Evolutionary conservation across 2,797 vertebrate genomes (phyloP).

Genomic region (Botia kubotai): DNA sequence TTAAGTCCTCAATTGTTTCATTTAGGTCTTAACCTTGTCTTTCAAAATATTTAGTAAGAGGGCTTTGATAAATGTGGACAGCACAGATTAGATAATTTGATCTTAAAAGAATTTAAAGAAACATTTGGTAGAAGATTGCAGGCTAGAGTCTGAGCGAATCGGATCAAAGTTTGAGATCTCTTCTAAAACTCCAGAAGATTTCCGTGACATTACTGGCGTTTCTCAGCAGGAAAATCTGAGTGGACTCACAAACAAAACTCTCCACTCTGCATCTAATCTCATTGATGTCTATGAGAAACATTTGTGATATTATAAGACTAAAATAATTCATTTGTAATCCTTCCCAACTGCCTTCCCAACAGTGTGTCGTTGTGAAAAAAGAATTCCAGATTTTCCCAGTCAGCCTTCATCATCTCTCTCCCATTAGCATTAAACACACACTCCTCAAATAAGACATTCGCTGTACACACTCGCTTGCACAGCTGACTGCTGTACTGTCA

Average conservation of each 20-base stretch:
- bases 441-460: background rate
- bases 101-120: too few species aligned
- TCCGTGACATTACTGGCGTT: too few species aligned
- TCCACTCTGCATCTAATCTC: background rate
- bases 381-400: constrained; percentile 12
- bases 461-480: constrained; percentile 18
- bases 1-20: background rate
- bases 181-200: too few species aligned
- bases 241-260: background rate
- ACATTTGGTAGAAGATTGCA: too few species aligned
- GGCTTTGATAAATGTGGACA: too few species aligned
- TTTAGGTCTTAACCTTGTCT: too few species aligned
- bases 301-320: background rate
- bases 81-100: too few species aligned
- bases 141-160: too few species aligned
- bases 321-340: background rate
- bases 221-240: background rate
- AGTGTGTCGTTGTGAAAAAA: too few species aligned
- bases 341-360: too few species aligned
- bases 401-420: background rate
- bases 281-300: background rate
- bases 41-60: background rate
- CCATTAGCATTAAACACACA: background rate
- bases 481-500: constrained; percentile 13
- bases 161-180: too few species aligned